Percentiles rank a stretch among this genome's conserved stretches.
Conservation (phyloP, 2,797 vertebrate genomes). For the Neoniphon sammara region DNA sequence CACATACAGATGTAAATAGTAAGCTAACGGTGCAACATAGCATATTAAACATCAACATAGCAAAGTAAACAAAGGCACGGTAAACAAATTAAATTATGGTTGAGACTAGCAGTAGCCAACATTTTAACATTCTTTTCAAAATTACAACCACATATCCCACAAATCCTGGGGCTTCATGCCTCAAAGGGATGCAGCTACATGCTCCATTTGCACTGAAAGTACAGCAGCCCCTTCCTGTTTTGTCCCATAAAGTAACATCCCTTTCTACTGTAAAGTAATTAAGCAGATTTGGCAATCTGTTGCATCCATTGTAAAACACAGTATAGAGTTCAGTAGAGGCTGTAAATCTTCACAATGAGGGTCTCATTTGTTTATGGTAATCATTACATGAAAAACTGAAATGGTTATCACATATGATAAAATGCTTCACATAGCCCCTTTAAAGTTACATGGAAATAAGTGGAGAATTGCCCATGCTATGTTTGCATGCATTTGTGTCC, state of each 20-base stretch:
- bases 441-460: slow-evolving; percentile 4
- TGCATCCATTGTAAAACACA: slow-evolving; percentile 9
- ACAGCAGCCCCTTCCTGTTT: slow-evolving; percentile 5
- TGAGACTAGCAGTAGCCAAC: slow-evolving; percentile 12
- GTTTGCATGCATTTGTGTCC: slow-evolving; percentile 17
- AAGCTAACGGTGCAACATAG: background rate
- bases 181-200: slow-evolving; percentile 28
- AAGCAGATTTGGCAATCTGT: slow-evolving; percentile 5
- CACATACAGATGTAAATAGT: background rate
- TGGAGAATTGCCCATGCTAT: background rate
- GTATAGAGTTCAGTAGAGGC: background rate
- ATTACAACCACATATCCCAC: slow-evolving; percentile 34
- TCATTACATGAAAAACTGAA: background rate
- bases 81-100: background rate
- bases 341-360: background rate
- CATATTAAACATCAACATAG: slow-evolving; percentile 15
- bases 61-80: no score
- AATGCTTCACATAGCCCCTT: background rate
- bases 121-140: slow-evolving; percentile 42
- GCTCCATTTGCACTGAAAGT: slow-evolving; percentile 54
- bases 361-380: background rate
- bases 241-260: background rate
- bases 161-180: slow-evolving; percentile 33
- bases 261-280: slow-evolving; percentile 26
- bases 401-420: background rate